Base-by-base conservation (phyloP, 2,888 invertebrate species). In the Mesoligia furuncula region DNA sequence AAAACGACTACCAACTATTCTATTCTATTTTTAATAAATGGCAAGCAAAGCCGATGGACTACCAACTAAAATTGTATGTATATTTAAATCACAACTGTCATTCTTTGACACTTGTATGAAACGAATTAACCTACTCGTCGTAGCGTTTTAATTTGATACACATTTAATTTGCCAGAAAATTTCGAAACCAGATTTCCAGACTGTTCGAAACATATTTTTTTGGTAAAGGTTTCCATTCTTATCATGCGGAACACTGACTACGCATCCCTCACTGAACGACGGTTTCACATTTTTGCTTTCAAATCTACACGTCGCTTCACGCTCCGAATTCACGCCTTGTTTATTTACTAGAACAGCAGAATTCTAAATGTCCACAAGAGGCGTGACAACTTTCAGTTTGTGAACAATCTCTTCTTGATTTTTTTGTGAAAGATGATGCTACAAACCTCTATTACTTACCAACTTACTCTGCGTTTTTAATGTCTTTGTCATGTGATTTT, bases 251-350 rank as follows among this genome's bases (percentile, higher is more conserved):
- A 83, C 73, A 83, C 17, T 77, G 68, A 36, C 24, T 61, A 59
- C 39, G 36, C 65, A 79, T 73, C 64, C 78, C 39, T 27, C 31
- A 71, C 42, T 65, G 51, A 61, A 51, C 66, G 36, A 70, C 15
- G 61, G 24, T 20, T 51, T 75, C 57, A 79, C 51, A 83, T 79
- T 82, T 83, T 79, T 66, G 45, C 69, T 70, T 79, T 70, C 74
- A 67, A 84, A 84, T 61, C 48, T 57, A 70, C 69, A 75, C 74
- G 65, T 69, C 73, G 54, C 57, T 73, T 70, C 69, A 66, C 69
- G 65, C 39, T 74, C 59, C 36, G 36, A 79, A 74, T 83, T 64
- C 82, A 75, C 70, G 75, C 75, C 39, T 73, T 75, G 70, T 83
- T 75, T 83, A 74, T 84, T 83, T 82, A 75, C 67, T 67, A 45